Conservation (phyloP, 2,888 invertebrate species). For the Microplitis manilae region DNA sequence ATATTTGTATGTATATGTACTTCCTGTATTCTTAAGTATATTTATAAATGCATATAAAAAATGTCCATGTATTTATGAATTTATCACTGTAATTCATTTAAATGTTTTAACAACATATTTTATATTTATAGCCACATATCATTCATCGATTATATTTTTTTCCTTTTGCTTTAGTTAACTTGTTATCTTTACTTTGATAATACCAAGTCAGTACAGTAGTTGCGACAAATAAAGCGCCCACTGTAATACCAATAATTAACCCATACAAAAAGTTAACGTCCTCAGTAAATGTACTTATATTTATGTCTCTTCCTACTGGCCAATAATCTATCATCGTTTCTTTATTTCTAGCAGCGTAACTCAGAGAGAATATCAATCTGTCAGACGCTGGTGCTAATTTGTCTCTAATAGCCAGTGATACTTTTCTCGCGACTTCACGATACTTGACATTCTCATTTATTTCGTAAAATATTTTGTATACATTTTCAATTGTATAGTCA, state of each 20-base stretch:
- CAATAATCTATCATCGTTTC: constrained; percentile 56
- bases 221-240: constrained; percentile 45
- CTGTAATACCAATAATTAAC: constrained; percentile 58
- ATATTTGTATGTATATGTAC: constrained; percentile 69
- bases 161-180: constrained; percentile 38
- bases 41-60: constrained; percentile 70
- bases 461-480: constrained; percentile 52
- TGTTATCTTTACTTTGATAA: constrained; percentile 32
- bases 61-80: constrained; percentile 36
- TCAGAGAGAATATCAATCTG: constrained; percentile 64
- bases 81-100: constrained; percentile 17
- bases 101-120: neutral
- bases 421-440: constrained; percentile 62
- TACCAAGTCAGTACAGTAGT: constrained; percentile 39
- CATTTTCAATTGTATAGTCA: constrained; percentile 49
- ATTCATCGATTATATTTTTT: constrained; percentile 46
- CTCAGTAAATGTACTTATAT: constrained; percentile 58
- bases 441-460: constrained; percentile 59
- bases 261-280: constrained; percentile 60
- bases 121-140: constrained; percentile 1
- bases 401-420: constrained; percentile 65
- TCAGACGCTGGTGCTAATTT: constrained; percentile 65
- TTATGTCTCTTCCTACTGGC: constrained; percentile 50
- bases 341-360: constrained; percentile 61
- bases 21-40: constrained; percentile 69